Conservation (phyloP, 2,888 invertebrate genomes). For the Melinaea menophilus region DNA sequence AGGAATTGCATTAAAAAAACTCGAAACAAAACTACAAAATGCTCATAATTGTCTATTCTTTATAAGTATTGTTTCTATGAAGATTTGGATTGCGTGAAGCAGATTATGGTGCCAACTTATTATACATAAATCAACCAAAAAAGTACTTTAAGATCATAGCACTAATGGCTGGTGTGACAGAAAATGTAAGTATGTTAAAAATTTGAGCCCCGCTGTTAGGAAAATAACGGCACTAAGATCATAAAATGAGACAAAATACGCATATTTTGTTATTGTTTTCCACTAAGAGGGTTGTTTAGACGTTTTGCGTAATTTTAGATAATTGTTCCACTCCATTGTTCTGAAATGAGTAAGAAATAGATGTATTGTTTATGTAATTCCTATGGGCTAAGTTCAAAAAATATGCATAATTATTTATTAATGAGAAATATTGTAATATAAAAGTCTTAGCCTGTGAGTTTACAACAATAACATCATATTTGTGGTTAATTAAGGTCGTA, state of each 20-base stretch:
- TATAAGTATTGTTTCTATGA: conserved; percentile 56
- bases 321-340: conserved; percentile 33
- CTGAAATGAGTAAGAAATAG: background rate
- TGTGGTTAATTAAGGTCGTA: conserved; percentile 4
- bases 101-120: conserved; percentile 34
- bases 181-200: conserved; percentile 12
- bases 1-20: conserved; percentile 39
- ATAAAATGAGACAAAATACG: conserved; percentile 68
- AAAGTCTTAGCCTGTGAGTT: background rate
- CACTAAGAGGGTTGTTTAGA: conserved; percentile 66
- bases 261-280: conserved; percentile 67
- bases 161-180: conserved; percentile 10
- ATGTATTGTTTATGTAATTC: background rate
- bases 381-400: background rate
- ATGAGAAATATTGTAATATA: too few relatives aligned
- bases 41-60: conserved; percentile 53
- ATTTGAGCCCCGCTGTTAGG: conserved; percentile 57
- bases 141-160: background rate
- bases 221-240: conserved; percentile 64
- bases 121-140: conserved; percentile 6
- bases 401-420: background rate
- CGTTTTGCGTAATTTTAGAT: conserved; percentile 71
- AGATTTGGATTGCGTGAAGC: conserved; percentile 61
- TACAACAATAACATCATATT: background rate
- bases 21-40: conserved; percentile 51